A percentile compares a stretch with the other conserved stretches of the same genome.
Conservation (phyloP, 2,797 vertebrate species). For the Australoheros facetus region DNA sequence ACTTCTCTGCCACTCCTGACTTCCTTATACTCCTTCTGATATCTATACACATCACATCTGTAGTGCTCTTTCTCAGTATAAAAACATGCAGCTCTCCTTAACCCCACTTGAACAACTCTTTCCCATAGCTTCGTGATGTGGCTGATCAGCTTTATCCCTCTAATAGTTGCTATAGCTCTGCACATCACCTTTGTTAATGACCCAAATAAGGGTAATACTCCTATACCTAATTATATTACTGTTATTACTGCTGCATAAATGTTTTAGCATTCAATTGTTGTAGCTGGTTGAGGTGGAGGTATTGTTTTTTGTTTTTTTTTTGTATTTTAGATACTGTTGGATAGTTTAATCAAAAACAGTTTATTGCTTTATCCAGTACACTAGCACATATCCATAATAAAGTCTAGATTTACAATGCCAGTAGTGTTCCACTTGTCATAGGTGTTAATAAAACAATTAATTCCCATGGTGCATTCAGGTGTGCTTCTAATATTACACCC, state of each 20-base stretch:
- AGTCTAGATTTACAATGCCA: not conserved
- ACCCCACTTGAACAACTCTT: too few species aligned
- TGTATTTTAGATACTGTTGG: not conserved
- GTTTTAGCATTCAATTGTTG: not conserved
- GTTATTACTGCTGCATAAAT: not conserved
- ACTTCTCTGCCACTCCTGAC: too few species aligned
- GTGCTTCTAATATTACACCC: not conserved
- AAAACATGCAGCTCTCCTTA: too few species aligned
- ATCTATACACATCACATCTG: too few species aligned
- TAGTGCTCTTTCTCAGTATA: too few species aligned
- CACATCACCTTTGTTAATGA: not conserved
- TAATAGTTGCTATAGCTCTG: not conserved
- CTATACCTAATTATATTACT: not conserved
- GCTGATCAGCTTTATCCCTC: not conserved
- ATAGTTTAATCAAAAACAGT: not conserved
- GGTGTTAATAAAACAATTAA: not conserved
- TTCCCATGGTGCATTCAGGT: not conserved
- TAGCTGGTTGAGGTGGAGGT: fast-evolving
- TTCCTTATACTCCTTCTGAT: too few species aligned
- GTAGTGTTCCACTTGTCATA: not conserved
- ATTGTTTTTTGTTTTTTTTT: too few species aligned
- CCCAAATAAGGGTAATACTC: not conserved
- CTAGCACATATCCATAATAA: not conserved
- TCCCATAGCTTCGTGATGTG: too few species aligned
- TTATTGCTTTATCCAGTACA: not conserved